Evolutionary conservation across 35 echinoderm and acorn worm species (phyloP), one percentile per base, ranked within the genome.

Genomic region (Diadema setosum): DNA sequence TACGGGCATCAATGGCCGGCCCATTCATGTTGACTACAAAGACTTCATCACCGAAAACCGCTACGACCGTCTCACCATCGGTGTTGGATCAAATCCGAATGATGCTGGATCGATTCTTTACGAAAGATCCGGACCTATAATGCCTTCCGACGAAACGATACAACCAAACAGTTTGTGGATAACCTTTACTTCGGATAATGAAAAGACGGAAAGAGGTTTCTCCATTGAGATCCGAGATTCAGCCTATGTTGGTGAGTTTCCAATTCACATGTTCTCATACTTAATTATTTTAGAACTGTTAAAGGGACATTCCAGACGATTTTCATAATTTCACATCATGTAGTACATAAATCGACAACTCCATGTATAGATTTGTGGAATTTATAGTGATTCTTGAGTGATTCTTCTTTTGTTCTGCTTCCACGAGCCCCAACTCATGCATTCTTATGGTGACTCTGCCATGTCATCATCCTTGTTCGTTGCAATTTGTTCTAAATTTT

Each of bases 151-250:
- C 21, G 23, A 83, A 4, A 35, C 67, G 5, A 30, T 90, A 6
- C 39, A 67, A 15, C 39, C 80, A 8, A 93, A 81, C 43, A 64
- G 82, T 1, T 39, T 93, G 14, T 99, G 96, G 96, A 78, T 94
- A 4, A 94, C 92, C 4, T 99, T 99, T 81, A 75, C 44, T 26
- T 64, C 96, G 15, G 96, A 99, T 61, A 27, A 42, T 32, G 90
- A 99, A 21, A 99, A 99, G 55, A 94, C 90, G 1, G 96, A 99
- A 61, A 91, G 92, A 83, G 96, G 96, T 4, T 99, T 99, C 83
- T 99, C 96, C 9, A 34, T 99, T n/a, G 86, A 92, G 11, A 67
- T 99, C 3, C 70, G 59, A n/a, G 89, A 94, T 87, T 83, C 87
- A n/a, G 95, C 91, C 2, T 97, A 93, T 64, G 65, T 58, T 74